phyloP scores from a whole-genome alignment of 1,140 invertebrate genomes.

The Heliothis subflexa region DNA sequence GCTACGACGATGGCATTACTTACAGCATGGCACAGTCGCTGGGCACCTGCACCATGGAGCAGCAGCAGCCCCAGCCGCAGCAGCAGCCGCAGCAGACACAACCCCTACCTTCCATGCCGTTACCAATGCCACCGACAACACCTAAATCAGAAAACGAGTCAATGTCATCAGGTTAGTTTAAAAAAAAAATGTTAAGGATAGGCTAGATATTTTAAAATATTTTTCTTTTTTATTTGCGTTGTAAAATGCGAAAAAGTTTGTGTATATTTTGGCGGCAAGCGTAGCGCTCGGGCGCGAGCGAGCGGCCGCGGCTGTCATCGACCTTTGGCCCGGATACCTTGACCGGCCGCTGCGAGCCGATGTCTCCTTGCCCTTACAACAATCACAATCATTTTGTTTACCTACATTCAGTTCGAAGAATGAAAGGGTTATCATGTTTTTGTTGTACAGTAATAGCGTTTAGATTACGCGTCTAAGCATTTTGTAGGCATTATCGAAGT shows the following conservation, averaged over 20 bases:
- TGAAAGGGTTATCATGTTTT: conserved; percentile 37
- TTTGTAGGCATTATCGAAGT: conserved; percentile 18
- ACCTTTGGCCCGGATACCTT: conserved; percentile 85
- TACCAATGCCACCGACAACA: conserved; percentile 83
- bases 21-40: conserved; percentile 74
- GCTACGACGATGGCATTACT: conserved; percentile 86
- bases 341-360: conserved; percentile 77
- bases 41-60: conserved; percentile 74
- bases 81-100: conserved; percentile 59
- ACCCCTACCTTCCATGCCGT: conserved; percentile 76
- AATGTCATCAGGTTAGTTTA: conserved; percentile 83
- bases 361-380: conserved; percentile 74
- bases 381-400: conserved; percentile 80
- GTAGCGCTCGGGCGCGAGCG: conserved; percentile 55
- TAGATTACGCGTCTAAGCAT: conserved; percentile 13
- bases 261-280: conserved; percentile 68
- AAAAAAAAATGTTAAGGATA: conserved; percentile 1
- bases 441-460: conserved; percentile 24
- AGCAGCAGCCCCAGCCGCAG: conserved; percentile 65
- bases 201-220: conserved; percentile 21
- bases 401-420: conserved; percentile 57
- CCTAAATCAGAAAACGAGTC: conserved; percentile 86
- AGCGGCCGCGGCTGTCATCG: conserved; percentile 75
- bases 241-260: conserved; percentile 49
- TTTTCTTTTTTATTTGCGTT: conserved; percentile 35